Base-by-base conservation (phyloP, 2,888 invertebrate species). In the Prosopocoilus inquinatus region DNA sequence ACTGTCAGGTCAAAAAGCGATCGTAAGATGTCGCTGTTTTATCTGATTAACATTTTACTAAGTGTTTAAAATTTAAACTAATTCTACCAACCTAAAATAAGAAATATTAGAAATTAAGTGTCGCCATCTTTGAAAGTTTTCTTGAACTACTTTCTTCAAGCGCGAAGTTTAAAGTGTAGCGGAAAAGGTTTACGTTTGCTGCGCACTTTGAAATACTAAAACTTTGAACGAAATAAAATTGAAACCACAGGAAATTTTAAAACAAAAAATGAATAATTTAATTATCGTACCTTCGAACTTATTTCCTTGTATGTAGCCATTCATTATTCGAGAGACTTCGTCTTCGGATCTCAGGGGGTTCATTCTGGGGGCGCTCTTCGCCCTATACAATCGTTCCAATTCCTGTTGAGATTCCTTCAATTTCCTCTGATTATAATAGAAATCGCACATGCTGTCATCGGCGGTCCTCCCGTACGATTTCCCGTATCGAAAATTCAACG, bases 401-500 rank as follows among this genome's bases (percentile, higher is more conserved):
- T 71, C 69, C 0, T 79, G 74, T 35, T 53, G 46, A 5, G 52
- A 48, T 16, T 66, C 57, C n/a, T 55, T 52, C 1, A 57, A 2
- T 12, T 51, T 44, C 13, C 59, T 57, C 47, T 63, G 59, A 15
- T 61, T 57, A 35, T 53, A 53, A 15, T 50, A 57, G 75, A 80
- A 86, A 71, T 80, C 82, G 45, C 75, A 79, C 80, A 80, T 82
- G 73, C 82, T 83, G 68, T 84, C 84, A 65, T 84, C 84, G 0
- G 83, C 83, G 2, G 84, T 77, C 50, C 80, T 75, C 1, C 81
- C 80, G 66, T 82, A 84, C 0, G 84, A 83, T 72, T 82, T 82
- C 2, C 84, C 84, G 69, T 80, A 86, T 70, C 83, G 84, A 67
- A 82, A 85, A 68, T 82, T 81, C 78, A 87, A 82, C 11, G 87